Base-by-base conservation (phyloP, 2,113 vertebrate genomes). In the Ochotona curzoniae region DNA sequence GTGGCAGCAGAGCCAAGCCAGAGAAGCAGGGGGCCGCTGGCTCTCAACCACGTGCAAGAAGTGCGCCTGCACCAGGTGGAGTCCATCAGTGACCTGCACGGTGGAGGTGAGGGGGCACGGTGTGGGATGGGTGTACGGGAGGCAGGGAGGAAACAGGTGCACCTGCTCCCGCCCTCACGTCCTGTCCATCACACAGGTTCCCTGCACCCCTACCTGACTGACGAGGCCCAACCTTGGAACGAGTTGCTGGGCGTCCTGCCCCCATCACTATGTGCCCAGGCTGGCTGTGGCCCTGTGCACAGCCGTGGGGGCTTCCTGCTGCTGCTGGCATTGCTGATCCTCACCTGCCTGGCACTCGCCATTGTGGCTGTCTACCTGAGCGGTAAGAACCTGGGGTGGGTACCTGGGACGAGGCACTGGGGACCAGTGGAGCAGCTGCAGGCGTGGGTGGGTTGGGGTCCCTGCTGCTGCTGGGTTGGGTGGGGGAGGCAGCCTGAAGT, bases 71-170 rank as follows among this genome's bases (percentile, higher is more conserved):
- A 98, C 75, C 98, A 96, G 0, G 99, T 99, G 94, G 99, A 99
- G 93, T 99, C 99, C 93, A 99, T 99, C 97, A 99, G 98, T 1
- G 99, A 99, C 94, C 98, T 99, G 32, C 98, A 99, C 93, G 76
- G 92, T 0, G 95, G 91, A 93, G 94, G 95, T 97, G 64, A 94
- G 89, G 2, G 28, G 74, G 12, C 13, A 7, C 82, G 47, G 23
- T 2, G 0, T 0, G 0, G 38, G 60, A 10, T 15, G 0, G 14
- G 18, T 0, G 5, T 1, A 2, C 4, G 23, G 80, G 32, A 38
- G 7, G 18, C 1, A 18, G 20, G 18, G 49, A 32, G 35, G 67
- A 35, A 7, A 3, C 51, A 17, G 67, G 49, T 0, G 0, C 54
- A 8, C 63, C 51, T 25, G 8, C n/a, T 17, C 10, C 92, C 89